Evolutionary conservation across 2,113 vertebrate species (phyloP), one percentile per base, ranked within the genome.

Genomic region (Eulemur rufifrons): DNA sequence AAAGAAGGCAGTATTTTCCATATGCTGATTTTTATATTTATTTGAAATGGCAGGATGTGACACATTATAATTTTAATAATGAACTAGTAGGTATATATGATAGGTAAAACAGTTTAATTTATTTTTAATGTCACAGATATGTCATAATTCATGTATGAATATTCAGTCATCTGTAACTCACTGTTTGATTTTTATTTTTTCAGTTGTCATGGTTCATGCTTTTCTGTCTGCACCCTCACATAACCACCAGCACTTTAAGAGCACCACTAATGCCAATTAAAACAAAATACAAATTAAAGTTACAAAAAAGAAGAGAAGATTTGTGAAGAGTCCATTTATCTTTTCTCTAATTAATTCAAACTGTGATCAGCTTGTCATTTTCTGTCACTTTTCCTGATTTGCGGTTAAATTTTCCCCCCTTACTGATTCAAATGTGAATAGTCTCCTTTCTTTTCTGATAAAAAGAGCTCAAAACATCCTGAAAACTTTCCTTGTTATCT

Each of bases 321-420:
- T 47, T 80, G 27, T 82, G 47, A 59, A 34, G 50, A 76, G 4
- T 87, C 78, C 37, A 50, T 73, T 73, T 87, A 32, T 91, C 25
- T 32, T 73, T 81, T 78, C 25, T 89, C 25, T 76, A 66, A 88
- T 86, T 83, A 89, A 93, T 61, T 86, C 68, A 93, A 82, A 47
- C 7, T 10, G 34, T 29, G 21, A 89, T 18, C 3, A 89, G 37
- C 5, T 45, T 68, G 39, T 42, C 34, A 13, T 61, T 66, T 81
- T 84, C 3, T 8, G 23, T 89, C 29, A 66, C 32, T n/a, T 37
- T 77, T 84, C 50, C 37, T 66, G 8, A 76, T 63, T 63, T 77
- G 34, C 82, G 20, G 25, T 77, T 37, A 63, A 74, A 74, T 63
- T 50, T 95, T 69, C 17, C 14, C 39, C 32, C 11, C 5, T 81